Conservation (phyloP, 2,888 invertebrate genomes). For the Metallyticus violacea region DNA sequence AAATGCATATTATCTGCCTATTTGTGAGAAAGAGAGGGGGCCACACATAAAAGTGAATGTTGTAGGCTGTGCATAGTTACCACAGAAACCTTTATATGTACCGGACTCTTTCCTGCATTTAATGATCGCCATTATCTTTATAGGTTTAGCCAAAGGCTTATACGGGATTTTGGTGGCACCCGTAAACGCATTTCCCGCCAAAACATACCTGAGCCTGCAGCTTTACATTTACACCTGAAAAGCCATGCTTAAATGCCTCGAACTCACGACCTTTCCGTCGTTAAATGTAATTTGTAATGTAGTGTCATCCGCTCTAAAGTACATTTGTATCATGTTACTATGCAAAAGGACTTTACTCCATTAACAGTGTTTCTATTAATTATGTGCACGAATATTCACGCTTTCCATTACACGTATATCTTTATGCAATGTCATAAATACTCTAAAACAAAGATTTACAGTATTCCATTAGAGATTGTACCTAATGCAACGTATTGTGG, state of each 20-base stretch:
- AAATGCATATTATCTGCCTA: background rate
- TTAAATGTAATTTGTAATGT: too few relatives aligned
- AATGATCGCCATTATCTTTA: background rate
- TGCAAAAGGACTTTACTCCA: background rate
- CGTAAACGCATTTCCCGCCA: background rate
- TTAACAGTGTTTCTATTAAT: background rate
- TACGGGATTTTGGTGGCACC: background rate
- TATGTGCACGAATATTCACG: background rate
- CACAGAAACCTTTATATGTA: background rate
- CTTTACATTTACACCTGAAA: too few relatives aligned
- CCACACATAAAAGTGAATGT: background rate
- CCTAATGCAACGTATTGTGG: background rate
- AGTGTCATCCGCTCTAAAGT: too few relatives aligned
- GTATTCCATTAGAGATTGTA: background rate
- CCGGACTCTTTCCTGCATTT: background rate
- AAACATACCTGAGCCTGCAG: too few relatives aligned
- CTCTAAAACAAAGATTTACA: background rate
- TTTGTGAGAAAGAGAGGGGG: background rate
- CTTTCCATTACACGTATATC: background rate
- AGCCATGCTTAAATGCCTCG: too few relatives aligned
- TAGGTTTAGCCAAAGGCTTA: background rate
- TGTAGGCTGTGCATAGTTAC: background rate
- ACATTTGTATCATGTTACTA: background rate
- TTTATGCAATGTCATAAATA: background rate
- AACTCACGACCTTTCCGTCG: too few relatives aligned